Percentiles rank a stretch among this genome's conserved stretches.
Conservation (phyloP, 2,797 vertebrate species). For the Ctenopoma kingsleyae region DNA sequence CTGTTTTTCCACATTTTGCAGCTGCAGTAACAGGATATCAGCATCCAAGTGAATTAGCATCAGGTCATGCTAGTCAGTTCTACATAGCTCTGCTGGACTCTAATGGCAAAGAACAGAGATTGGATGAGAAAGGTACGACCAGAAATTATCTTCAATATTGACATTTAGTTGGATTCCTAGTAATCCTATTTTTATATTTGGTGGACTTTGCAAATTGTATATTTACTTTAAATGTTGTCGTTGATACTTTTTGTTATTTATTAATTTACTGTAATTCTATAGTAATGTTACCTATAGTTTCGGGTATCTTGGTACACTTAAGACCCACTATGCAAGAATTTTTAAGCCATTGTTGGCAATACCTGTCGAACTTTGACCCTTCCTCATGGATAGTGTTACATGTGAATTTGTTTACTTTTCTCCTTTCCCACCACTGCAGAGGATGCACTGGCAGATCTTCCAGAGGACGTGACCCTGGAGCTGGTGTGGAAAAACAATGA, state of each 20-base stretch:
- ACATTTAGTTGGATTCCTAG: neutral
- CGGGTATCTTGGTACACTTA: neutral
- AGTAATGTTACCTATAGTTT: neutral
- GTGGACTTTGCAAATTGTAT: neutral
- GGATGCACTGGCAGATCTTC: conserved; percentile 87
- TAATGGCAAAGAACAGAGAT: conserved; percentile 90
- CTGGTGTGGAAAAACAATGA: conserved; percentile 99
- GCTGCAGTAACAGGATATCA: conserved; percentile 96
- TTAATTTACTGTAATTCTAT: neutral
- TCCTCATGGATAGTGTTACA: too few relatives aligned
- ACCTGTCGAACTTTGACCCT: too few relatives aligned
- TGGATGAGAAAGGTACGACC: conserved; percentile 94
- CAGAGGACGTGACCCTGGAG: conserved; percentile 90
- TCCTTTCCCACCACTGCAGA: conserved; percentile 75
- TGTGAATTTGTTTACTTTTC: neutral
- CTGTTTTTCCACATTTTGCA: conserved; percentile 53
- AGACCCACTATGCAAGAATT: neutral
- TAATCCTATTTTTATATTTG: neutral
- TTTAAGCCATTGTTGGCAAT: too few relatives aligned
- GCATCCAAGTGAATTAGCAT: conserved; percentile 87
- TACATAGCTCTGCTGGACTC: conserved; percentile 91
- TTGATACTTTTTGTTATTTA: neutral
- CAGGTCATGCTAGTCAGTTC: conserved; percentile 89
- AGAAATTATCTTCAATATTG: neutral
- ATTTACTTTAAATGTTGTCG: neutral